Evolutionary conservation across 2,888 invertebrate genomes (phyloP).

Genomic region (Macrophya alboannulata): DNA sequence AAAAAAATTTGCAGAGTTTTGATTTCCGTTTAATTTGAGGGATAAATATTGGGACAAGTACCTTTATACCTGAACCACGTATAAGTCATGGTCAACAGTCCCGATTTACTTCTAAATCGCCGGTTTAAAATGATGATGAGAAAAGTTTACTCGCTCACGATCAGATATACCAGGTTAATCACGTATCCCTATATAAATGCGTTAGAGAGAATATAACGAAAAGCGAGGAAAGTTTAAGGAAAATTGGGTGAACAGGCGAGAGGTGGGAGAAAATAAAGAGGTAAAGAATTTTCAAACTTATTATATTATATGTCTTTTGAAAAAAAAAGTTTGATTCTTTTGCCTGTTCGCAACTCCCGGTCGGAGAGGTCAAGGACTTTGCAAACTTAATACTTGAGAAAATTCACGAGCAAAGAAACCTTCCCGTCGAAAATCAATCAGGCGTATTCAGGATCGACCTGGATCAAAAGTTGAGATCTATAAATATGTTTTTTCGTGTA

Average conservation of each 20-base stretch:
- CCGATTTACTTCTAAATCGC: not conserved
- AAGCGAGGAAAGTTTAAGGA: not conserved
- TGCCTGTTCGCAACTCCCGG: not conserved
- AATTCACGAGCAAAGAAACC: not conserved
- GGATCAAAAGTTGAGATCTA: not conserved
- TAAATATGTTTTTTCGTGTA: too few species aligned
- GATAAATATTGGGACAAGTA: not conserved
- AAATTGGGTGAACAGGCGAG: not conserved
- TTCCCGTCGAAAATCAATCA: not conserved
- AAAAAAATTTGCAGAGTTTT: not conserved
- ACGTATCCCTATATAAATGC: not conserved
- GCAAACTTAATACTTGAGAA: not conserved
- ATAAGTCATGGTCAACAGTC: not conserved
- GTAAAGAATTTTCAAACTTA: not conserved
- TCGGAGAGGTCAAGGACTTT: not conserved
- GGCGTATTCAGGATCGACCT: not conserved
- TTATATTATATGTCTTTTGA: not conserved
- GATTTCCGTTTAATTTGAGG: not conserved
- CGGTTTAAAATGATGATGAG: not conserved
- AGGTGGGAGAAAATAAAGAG: not conserved
- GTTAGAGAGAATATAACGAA: not conserved
- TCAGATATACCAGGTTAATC: not conserved
- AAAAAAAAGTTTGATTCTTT: not conserved
- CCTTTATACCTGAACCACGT: not conserved
- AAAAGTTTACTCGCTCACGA: not conserved